These are phyloP conservation scores for Nyctibius bracteatus DNA, from an alignment of 2,113 vertebrate species.

Conservation along the genomic window DNA sequence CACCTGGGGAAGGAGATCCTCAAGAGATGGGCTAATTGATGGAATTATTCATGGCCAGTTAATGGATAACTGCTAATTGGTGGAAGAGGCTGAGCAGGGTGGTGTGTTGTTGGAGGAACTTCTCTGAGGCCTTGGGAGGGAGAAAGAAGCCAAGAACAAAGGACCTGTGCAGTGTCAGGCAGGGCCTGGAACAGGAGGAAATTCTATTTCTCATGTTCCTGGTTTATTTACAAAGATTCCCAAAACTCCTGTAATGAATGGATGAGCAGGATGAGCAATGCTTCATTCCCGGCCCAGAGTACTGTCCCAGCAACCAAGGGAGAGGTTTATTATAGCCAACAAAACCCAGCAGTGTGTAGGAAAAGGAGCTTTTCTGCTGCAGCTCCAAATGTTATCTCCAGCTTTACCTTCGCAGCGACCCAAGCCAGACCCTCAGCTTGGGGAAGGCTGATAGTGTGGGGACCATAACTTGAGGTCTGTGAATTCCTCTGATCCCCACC, in stretches of 20 bases:
- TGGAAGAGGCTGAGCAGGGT: neutral
- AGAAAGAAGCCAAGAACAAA: constrained; percentile 37
- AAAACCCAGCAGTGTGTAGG: neutral
- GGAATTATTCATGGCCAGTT: neutral
- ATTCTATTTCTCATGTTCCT: constrained; percentile 32
- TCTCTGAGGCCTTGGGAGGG: neutral
- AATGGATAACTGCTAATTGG: neutral
- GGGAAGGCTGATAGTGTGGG: neutral
- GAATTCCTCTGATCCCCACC: neutral
- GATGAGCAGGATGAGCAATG: neutral
- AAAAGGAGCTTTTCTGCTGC: neutral
- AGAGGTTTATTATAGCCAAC: neutral
- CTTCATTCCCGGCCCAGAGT: neutral
- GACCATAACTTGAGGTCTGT: accelerated
- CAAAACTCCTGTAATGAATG: neutral
- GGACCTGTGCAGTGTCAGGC: constrained; percentile 42
- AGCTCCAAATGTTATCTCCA: neutral
- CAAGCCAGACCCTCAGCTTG: neutral
- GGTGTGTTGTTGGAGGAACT: neutral
- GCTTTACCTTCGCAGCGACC: neutral
- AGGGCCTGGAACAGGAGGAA: neutral
- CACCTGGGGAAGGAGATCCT: neutral
- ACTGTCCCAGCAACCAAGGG: neutral
- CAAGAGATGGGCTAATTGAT: neutral
- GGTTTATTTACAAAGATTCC: constrained; percentile 46